Base-by-base conservation (phyloP, 2,888 invertebrate genomes). In the Hanleya hanleyi region DNA sequence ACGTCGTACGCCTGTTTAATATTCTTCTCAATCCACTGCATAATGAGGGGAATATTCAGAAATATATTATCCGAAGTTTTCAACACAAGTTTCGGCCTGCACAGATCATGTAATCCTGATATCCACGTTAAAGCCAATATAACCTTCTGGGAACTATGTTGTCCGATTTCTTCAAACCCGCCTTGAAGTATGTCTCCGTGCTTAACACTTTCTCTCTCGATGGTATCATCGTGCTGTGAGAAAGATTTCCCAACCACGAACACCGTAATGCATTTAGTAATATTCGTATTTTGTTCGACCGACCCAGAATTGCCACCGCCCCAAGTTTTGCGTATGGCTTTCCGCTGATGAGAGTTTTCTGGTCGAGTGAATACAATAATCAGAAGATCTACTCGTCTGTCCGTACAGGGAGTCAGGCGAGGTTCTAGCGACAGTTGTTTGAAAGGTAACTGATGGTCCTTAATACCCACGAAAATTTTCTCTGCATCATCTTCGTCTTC, bases 1-100 rank as follows among this genome's bases (percentile, higher is more conserved):
- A 80, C 29, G 29, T 71, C 57, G n/a, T 38, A 15, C 18, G 41
- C 47, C 74, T 29, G 57, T 15, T 29, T 3, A 57, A 57, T 29
- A 9, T 70, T 70, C 22, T 29, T 36, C 22, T 71, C 66, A 1
- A 81, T 64, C 81, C 80, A 81, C 12, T 66, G 69, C 1, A 70
- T 65, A 38, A 81, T 74, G n/a, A 80, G 33, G 9, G 62, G 66
- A 70, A 81, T 75, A 67, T 81, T 81, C 57, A 74, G 68, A 65
- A 75, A 81, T 36, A 78, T 73, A 49, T 78, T 76, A 6, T 66
- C 66, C 50, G 67, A n/a, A 1, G 74, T 70, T 41, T 80, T 80
- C 18, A 80, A 47, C 0, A 80, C 61, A 71, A 77, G 80, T 62
- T 69, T 35, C 22, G 79, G 75, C 33, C 41, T 51, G 37, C 79